These are phyloP conservation scores for Myodes glareolus DNA, from an alignment of 2,113 vertebrate genomes.

Conservation along the genomic window DNA sequence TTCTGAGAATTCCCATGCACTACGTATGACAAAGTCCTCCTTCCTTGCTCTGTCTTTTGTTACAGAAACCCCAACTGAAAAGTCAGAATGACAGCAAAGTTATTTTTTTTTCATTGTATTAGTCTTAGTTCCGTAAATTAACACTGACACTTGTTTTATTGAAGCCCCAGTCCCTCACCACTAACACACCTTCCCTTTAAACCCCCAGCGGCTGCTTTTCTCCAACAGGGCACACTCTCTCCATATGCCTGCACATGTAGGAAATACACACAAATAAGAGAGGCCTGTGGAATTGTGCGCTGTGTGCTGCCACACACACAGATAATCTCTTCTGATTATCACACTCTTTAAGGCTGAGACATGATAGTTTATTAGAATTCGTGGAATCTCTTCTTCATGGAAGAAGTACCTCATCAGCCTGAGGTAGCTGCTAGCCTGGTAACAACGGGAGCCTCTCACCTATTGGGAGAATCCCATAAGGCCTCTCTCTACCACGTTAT, in stretches of 20 bases:
- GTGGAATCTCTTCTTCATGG: not conserved
- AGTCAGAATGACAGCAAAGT: not conserved
- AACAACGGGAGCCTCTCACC: not conserved
- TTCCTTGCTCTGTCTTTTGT: not conserved
- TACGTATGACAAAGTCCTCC: not conserved
- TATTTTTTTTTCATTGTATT: not conserved
- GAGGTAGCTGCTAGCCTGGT: not conserved
- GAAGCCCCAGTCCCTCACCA: not conserved
- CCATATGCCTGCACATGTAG: too few species aligned
- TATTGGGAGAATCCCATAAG: not conserved
- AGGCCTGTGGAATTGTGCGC: not conserved
- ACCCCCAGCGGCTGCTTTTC: not conserved
- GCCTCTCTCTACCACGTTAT: not conserved
- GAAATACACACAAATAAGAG: not conserved
- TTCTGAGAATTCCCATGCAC: not conserved
- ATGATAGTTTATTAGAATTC: not conserved
- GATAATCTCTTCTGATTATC: not conserved
- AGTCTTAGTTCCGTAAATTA: not conserved
- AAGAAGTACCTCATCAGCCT: not conserved
- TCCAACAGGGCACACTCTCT: too few species aligned
- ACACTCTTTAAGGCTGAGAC: not conserved
- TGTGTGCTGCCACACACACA: not conserved
- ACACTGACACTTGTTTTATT: not conserved
- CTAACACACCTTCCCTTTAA: too few species aligned
- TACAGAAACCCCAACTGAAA: not conserved